These are phyloP conservation scores for Pseudochirops cupreus DNA, from an alignment of 2,797 vertebrate genomes.

Conservation along the genomic window DNA sequence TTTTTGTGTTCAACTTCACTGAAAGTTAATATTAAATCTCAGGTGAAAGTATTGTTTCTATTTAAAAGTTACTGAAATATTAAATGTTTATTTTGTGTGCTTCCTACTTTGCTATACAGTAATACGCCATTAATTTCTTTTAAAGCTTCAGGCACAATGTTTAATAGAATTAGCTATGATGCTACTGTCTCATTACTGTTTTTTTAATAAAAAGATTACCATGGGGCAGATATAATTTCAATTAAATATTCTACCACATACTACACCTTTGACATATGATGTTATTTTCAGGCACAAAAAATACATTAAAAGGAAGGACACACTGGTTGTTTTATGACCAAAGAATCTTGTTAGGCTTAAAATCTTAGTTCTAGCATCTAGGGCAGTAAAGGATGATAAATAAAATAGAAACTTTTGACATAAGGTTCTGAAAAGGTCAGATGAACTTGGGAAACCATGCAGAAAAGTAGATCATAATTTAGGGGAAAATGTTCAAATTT, in stretches of 20 bases:
- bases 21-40: not conserved
- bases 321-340: constrained; percentile 14
- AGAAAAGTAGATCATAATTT: not conserved
- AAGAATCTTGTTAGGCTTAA: constrained; percentile 28
- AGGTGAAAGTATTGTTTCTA: not conserved
- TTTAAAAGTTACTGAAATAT: not conserved
- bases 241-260: constrained; percentile 17
- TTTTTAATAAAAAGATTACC: not conserved
- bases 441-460: not conserved
- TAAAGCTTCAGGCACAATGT: not conserved
- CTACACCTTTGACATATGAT: not conserved
- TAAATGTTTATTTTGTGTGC: not conserved
- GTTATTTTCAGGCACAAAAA: constrained; percentile 27
- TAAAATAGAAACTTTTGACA: not conserved
- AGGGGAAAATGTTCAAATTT: constrained; percentile 19
- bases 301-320: not conserved
- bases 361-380: not conserved
- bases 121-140: not conserved
- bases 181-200: not conserved
- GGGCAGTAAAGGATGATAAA: constrained; percentile 18
- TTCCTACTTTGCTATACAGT: not conserved
- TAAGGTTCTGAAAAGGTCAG: not conserved
- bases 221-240: not conserved
- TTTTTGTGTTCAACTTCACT: not conserved
- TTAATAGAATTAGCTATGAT: not conserved